Base-by-base conservation (phyloP, 2,113 vertebrate species). In the Muntiacus reevesi region DNA sequence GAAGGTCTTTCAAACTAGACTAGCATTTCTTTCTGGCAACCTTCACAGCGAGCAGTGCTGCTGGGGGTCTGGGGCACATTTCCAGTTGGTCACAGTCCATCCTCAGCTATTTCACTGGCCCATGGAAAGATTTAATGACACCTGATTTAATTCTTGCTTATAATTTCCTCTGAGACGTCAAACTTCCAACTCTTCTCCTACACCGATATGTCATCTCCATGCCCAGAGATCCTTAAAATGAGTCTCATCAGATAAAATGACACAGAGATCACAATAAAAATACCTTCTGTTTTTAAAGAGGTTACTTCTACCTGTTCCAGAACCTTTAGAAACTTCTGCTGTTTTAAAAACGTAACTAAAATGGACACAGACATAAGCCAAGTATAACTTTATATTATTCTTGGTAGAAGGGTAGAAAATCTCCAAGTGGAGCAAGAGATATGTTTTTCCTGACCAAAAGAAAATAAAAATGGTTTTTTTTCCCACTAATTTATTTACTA, bases 281-380 rank as follows among this genome's bases (percentile, higher is more conserved):
- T 19, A 33, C 21, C 52, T 59, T 6, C 14, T 8, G 40, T 88
- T 85, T 55, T 79, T 5, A 60, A 59, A 85, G 57, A 79, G 43
- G n/a, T 60, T 79, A 50, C 91, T 57, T 87, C 33, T 71, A 64
- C 12, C 67, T 96, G 67, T 62, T 89, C 83, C 7, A 14, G 27
- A 79, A 64, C 17, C n/a, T 82, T 87, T 78, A 79, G 55, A 93
- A 71, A 93, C 27, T 60, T 95, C 45, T 86, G 30, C n/a, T 71
- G 15, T 79, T 83, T 85, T 25, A 59, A 93, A 95, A 97, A 83
- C 2, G 12, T 36, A 81, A 76, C n/a, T 60, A 62, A 82, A 81
- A 36, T 6, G 40, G n/a, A 67, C 11, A 59, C 0, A 83, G 76
- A 91, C 27, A 71, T 4, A 87, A 91, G 40, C 16, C 11, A 83